Conservation (phyloP, 2,113 vertebrate genomes). For the Hepsetus odoe region DNA sequence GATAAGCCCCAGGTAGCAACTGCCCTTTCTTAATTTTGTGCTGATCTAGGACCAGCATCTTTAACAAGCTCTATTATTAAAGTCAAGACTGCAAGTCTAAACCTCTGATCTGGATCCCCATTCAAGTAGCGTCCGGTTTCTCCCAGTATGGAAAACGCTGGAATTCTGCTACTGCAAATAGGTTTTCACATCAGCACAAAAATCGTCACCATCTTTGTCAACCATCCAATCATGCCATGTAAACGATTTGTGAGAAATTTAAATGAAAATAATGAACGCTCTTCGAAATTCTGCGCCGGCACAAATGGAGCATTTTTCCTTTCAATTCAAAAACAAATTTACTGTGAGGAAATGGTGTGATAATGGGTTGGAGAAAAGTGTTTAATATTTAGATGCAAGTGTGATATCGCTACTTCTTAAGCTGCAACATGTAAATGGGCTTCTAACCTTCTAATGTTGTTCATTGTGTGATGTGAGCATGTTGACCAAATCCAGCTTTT, state of each 20-base stretch:
- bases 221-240: constrained; percentile 10
- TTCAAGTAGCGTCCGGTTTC: background rate
- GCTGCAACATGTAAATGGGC: no score
- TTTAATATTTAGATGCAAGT: constrained; percentile 7
- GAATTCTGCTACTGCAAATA: background rate
- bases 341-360: constrained; percentile 33
- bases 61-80: background rate
- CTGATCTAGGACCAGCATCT: constrained; percentile 10
- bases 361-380: constrained; percentile 23
- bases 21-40: constrained; percentile 30
- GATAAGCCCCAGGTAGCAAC: constrained; percentile 12
- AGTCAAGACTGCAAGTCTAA: background rate
- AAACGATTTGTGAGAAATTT: constrained; percentile 18
- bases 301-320: constrained; percentile 18
- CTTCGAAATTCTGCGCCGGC: background rate
- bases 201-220: background rate
- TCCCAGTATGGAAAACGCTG: constrained; percentile 6
- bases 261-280: constrained; percentile 25
- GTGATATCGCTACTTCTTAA: no score
- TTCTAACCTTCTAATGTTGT: background rate
- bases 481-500: background rate
- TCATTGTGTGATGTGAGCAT: background rate
- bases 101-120: background rate
- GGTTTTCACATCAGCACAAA: background rate
- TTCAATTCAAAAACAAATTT: constrained; percentile 14